A percentile compares a stretch with the other conserved stretches of the same genome.
Conservation (phyloP, 2,113 vertebrate genomes). For the Gymnobelideus leadbeateri region DNA sequence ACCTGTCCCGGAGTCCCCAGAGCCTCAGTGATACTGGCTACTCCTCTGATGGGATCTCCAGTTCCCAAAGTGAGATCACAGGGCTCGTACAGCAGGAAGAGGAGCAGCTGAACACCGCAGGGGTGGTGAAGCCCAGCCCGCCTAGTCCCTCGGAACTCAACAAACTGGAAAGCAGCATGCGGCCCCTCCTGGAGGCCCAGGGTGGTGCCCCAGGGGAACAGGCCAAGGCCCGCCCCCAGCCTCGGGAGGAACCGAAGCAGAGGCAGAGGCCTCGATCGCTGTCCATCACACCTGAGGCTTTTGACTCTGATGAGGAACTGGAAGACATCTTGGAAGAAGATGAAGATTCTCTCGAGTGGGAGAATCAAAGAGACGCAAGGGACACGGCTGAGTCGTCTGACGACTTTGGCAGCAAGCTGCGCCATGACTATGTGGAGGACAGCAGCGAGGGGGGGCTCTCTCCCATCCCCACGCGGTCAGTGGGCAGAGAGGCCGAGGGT, state of each 20-base stretch:
- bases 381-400: constrained; percentile 93
- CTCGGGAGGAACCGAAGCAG: constrained; percentile 86
- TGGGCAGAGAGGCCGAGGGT: constrained; percentile 87
- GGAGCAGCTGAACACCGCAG: constrained; percentile 91
- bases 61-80: constrained; percentile 96
- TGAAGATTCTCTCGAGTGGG: constrained; percentile 91
- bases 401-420: constrained; percentile 95
- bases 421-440: constrained; percentile 97
- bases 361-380: constrained; percentile 86
- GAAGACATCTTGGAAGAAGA: constrained; percentile 96
- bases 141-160: constrained; percentile 94
- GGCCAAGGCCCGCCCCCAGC: constrained; percentile 80
- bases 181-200: constrained; percentile 91
- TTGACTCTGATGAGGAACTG: constrained; percentile 94
- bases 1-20: constrained; percentile 93
- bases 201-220: constrained; percentile 66
- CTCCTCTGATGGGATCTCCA: constrained; percentile 96
- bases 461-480: constrained; percentile 89
- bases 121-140: constrained; percentile 87
- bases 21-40: constrained; percentile 99
- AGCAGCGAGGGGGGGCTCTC: constrained; percentile 97
- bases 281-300: constrained; percentile 93
- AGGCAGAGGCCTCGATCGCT: constrained; percentile 94
- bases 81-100: constrained; percentile 94
- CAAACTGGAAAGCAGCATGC: constrained; percentile 93